These are phyloP conservation scores for Mimas tiliae DNA, from an alignment of 2,888 invertebrate species.

Conservation along the genomic window DNA sequence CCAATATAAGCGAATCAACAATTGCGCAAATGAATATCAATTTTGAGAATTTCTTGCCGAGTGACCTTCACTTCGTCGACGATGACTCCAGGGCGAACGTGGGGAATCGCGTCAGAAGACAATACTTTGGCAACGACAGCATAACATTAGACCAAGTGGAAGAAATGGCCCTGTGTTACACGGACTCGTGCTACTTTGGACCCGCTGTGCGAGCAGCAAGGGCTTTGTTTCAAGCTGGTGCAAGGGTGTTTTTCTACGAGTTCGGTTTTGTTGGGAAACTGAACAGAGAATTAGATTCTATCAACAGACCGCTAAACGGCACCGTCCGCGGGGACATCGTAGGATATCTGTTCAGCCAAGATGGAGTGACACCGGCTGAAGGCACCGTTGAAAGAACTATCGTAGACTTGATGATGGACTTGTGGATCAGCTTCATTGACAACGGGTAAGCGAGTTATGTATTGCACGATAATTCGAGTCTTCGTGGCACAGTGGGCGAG, in stretches of 20 bases:
- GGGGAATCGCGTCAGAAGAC: constrained; percentile 48
- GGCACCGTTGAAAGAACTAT: constrained; percentile 46
- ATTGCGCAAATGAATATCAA: constrained; percentile 53
- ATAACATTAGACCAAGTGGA: constrained; percentile 46
- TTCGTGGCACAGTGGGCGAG: too few relatives aligned
- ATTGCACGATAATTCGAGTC: neutral
- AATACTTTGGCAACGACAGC: constrained; percentile 57
- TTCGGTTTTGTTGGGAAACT: constrained; percentile 80
- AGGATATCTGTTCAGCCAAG: constrained; percentile 77
- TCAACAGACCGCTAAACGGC: constrained; percentile 64
- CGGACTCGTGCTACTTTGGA: constrained; percentile 63
- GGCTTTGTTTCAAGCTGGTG: constrained; percentile 54
- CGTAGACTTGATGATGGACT: constrained; percentile 49
- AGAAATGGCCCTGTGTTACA: constrained; percentile 55
- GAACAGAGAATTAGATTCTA: constrained; percentile 69
- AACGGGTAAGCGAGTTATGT: constrained; percentile 68
- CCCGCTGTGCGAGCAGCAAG: constrained; percentile 62
- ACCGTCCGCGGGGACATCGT: constrained; percentile 83
- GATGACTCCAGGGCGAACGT: constrained; percentile 40
- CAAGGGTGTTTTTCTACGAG: constrained; percentile 83
- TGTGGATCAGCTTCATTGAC: constrained; percentile 79
- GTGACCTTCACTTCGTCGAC: constrained; percentile 57
- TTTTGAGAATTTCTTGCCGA: constrained; percentile 52
- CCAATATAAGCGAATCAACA: constrained; percentile 45
- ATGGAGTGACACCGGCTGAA: constrained; percentile 39